Conservation (phyloP, 2,113 vertebrate species). For the rat (Rattus norvegicus) region GRCr8 NC_086039.1:11614501-11615000, state of each 20-base stretch:
- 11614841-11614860: not conserved
- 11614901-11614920: not conserved
- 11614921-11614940: not conserved
- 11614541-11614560: slow-evolving; percentile 44
- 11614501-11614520: slow-evolving; percentile 49
- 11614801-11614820: not conserved
- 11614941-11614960: slow-evolving; percentile 32
- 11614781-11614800: not conserved
- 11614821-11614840: not conserved
- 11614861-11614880: not conserved
- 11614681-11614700: slow-evolving; percentile 32
- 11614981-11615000: not conserved
- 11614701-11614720: slow-evolving; percentile 54
- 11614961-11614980: not conserved
- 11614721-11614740: slow-evolving; percentile 35
- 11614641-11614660: not conserved
- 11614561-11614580: slow-evolving; percentile 58
- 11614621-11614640: not conserved
- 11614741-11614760: slow-evolving; percentile 37
- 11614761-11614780: not conserved
- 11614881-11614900: not conserved
- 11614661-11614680: slow-evolving; percentile 24
- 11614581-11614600: slow-evolving; percentile 40
- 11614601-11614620: slow-evolving; percentile 46
- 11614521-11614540: slow-evolving; percentile 32